These are phyloP conservation scores for Drosophila buzzatii DNA, from an alignment of 2,888 invertebrate species.

Conservation along the genomic window DNA sequence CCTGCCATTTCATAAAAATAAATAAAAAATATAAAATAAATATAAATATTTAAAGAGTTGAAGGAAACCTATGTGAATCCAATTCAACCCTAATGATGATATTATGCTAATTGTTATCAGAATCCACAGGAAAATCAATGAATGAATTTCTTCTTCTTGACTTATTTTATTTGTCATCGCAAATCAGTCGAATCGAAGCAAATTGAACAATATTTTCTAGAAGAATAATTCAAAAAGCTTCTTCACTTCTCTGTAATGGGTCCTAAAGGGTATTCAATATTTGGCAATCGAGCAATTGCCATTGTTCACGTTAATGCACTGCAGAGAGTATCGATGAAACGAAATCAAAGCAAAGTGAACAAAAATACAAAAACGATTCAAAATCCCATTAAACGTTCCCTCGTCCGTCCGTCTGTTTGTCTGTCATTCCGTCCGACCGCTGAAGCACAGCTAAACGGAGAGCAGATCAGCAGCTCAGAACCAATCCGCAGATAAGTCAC, in stretches of 20 bases:
- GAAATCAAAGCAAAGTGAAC: conserved; percentile 4
- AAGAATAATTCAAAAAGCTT: not conserved
- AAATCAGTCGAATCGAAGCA: not conserved
- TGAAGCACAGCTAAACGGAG: not conserved
- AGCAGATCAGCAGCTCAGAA: conserved; percentile 25
- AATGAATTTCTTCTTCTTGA: not conserved
- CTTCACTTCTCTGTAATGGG: not conserved
- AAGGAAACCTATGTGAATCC: not conserved
- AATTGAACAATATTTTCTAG: not conserved
- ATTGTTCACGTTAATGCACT: not conserved
- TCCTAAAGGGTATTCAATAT: not conserved
- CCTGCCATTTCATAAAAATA: too few species aligned
- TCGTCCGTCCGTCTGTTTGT: not conserved
- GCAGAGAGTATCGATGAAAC: conserved; percentile 1
- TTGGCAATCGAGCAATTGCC: not conserved
- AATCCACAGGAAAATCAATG: not conserved
- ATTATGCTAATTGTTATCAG: not conserved
- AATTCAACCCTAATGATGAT: not conserved
- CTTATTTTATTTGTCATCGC: not conserved
- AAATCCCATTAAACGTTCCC: conserved; percentile 18
- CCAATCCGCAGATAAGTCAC: conserved; percentile 47
- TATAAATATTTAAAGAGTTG: not conserved
- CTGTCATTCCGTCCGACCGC: not conserved
- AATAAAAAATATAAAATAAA: too few species aligned
- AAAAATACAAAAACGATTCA: conserved; percentile 25